Evolutionary conservation across 2,797 vertebrate genomes (phyloP).

Genomic region (Smutsia gigantea): DNA sequence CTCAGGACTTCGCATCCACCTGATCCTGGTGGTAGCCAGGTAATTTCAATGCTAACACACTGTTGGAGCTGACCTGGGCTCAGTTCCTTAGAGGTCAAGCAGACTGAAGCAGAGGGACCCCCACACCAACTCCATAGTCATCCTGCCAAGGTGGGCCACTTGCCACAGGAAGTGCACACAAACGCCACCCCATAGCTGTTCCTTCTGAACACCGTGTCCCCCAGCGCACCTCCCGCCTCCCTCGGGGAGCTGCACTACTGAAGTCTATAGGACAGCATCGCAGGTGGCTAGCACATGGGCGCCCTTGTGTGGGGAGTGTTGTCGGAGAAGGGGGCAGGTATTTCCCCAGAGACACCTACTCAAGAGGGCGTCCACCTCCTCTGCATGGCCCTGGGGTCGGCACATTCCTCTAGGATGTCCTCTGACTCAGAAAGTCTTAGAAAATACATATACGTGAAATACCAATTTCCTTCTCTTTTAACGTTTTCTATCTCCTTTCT

Average conservation of each 20-base stretch:
- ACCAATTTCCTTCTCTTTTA: not conserved
- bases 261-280: not conserved
- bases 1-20: not conserved
- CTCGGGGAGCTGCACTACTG: not conserved
- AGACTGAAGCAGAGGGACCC: not conserved
- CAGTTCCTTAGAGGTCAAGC: not conserved
- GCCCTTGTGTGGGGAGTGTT: not conserved
- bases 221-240: not conserved
- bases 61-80: too few species aligned
- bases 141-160: not conserved
- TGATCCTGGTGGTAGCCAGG: not conserved
- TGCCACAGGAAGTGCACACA: too few species aligned
- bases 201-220: not conserved
- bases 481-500: not conserved
- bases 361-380: not conserved
- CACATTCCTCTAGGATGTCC: not conserved
- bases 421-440: not conserved
- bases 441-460: not conserved
- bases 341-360: too few species aligned
- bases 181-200: not conserved
- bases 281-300: not conserved
- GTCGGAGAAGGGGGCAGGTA: not conserved
- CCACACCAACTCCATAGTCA: rapidly evolving
- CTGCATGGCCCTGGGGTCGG: not conserved
- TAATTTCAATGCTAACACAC: not conserved